Percentiles rank a stretch among this genome's conserved stretches.
Conservation (phyloP, 1,140 invertebrate genomes). For the Protaetia brevitarsis region DNA sequence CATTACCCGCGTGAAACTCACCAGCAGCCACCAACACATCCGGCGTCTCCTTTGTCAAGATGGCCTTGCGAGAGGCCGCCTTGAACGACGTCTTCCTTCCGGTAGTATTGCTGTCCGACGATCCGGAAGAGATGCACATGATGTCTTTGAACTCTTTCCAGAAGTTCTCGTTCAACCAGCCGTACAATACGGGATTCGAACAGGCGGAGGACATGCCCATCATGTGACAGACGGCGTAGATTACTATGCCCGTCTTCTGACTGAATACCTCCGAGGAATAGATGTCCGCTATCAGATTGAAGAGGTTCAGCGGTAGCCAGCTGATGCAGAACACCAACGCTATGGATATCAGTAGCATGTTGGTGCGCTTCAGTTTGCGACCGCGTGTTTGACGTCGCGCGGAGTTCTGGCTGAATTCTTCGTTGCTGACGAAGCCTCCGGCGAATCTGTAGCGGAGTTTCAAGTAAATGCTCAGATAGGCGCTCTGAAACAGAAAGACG, state of each 20-base stretch:
- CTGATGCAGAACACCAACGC: constrained; percentile 81
- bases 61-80: constrained; percentile 33
- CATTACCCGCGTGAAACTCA: constrained; percentile 44
- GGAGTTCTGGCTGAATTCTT: constrained; percentile 45
- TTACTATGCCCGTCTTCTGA: constrained; percentile 44
- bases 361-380: constrained; percentile 71
- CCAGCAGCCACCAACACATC: constrained; percentile 42
- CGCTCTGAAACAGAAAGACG: constrained; percentile 46
- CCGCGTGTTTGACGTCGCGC: constrained; percentile 50
- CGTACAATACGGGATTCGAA: constrained; percentile 90
- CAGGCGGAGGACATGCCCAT: constrained; percentile 79
- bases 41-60: constrained; percentile 30
- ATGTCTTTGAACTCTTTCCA: constrained; percentile 93
- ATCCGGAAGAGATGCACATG: constrained; percentile 61
- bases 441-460: constrained; percentile 54
- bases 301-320: constrained; percentile 83
- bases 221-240: constrained; percentile 81
- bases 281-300: constrained; percentile 78
- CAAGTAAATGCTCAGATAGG: constrained; percentile 61
- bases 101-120: constrained; percentile 26
- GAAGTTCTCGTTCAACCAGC: constrained; percentile 99
- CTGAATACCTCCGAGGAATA: constrained; percentile 44
- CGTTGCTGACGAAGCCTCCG: constrained; percentile 47
- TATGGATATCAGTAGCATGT: constrained; percentile 77
- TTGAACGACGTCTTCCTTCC: constrained; percentile 25